Base-by-base conservation (phyloP, 2,113 vertebrate genomes). In the Ophthalmolycus amberensis region DNA sequence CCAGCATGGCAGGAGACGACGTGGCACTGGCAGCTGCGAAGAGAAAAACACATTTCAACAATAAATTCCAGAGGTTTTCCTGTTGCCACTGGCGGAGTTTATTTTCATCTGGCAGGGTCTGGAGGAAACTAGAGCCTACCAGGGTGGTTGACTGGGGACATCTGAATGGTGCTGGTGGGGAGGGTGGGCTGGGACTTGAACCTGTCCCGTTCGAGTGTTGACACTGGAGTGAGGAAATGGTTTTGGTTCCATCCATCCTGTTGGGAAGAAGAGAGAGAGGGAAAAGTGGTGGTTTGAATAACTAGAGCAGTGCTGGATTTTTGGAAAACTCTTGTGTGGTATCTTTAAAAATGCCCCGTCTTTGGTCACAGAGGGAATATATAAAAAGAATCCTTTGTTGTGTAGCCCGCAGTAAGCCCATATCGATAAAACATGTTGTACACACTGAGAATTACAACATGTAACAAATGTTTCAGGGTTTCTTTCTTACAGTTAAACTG, bases 191-290 rank as follows among this genome's bases (percentile, higher is more conserved):
- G 97, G 16, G 98, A 99, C 86, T 97, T 99, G 95, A 98, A 99
- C 88, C 97, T 90, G 75, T 99, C 97, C 69, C 98, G 94, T 87
- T 99, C 98, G 52, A 99, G 94, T 4, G 97, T 99, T 8, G 98
- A 98, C 56, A 97, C 97, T 2, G 98, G 98, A 22, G 98, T 99
- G 91, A 99, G 96, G 94, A 99, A 99, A 92, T 99, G 98, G 95
- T 97, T 99, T 92, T 99, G 98, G 95, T 97, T 99, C 98, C 98
- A 99, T 79, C 98, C 98, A 42, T 99, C 98, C 98, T 99, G 90
- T 34, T 54, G 27, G 84, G 52, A 48, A 85, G 74, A 12, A 84
- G 73, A 85, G 52, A 32, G 29, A 32, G 32, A 71, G 20, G 44
- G 46, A 77, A 37, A 67, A n/a, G 11, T 27, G 67, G 25, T 22